phyloP scores from a whole-genome alignment of 2,888 invertebrate species.

The Caenorhabditis angaria region DNA sequence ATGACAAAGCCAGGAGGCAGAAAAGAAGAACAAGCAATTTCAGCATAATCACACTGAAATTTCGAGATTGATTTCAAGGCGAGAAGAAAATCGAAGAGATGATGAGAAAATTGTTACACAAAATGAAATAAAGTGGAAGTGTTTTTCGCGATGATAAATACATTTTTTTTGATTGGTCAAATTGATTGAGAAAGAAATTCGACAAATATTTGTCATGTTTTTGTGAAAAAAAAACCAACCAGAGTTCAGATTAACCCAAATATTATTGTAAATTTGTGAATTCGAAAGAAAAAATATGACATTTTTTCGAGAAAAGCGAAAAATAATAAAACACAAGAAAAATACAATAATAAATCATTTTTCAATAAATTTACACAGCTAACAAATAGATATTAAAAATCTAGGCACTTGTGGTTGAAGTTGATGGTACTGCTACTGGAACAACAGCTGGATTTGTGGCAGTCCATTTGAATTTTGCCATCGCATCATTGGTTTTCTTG shows the following conservation, averaged over 20 bases:
- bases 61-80: not conserved
- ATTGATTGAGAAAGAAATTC: constrained; percentile 7
- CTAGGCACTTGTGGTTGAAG: not conserved
- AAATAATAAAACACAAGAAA: too few relatives aligned
- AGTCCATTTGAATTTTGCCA: constrained; percentile 52
- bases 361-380: too few relatives aligned
- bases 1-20: constrained; percentile 10
- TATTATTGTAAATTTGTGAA: too few relatives aligned
- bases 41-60: not conserved
- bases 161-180: constrained; percentile 12
- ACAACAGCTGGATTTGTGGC: constrained; percentile 9
- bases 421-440: too few relatives aligned
- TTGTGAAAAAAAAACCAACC: too few relatives aligned
- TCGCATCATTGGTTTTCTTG: constrained; percentile 6
- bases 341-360: too few relatives aligned
- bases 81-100: constrained; percentile 4
- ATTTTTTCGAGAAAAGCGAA: too few relatives aligned
- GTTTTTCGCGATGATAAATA: constrained; percentile 33
- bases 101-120: constrained; percentile 1
- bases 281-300: too few relatives aligned
- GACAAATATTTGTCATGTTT: too few relatives aligned
- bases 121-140: constrained; percentile 18
- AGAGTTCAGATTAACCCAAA: too few relatives aligned
- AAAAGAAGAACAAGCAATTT: constrained; percentile 7
- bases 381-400: too few relatives aligned